phyloP scores from a whole-genome alignment of 2,797 vertebrate genomes.

The Scolopax rusticola region DNA sequence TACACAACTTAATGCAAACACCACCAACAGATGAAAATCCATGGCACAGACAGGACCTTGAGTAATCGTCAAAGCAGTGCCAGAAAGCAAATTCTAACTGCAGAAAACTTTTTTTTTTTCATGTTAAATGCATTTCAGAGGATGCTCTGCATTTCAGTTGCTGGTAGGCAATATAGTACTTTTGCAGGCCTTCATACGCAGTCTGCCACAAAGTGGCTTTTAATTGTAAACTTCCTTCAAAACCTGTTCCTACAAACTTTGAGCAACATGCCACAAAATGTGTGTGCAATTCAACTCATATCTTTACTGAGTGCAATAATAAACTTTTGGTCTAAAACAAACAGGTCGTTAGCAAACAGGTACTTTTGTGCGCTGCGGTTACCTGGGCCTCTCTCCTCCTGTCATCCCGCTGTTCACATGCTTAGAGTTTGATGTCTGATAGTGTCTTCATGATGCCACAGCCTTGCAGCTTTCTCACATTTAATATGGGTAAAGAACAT shows the following conservation, averaged over 20 bases:
- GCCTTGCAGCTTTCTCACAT: background rate
- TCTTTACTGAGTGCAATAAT: constrained; percentile 62
- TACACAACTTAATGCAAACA: constrained; percentile 68
- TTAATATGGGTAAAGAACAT: background rate
- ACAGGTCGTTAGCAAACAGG: constrained; percentile 60
- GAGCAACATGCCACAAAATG: background rate
- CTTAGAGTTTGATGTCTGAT: background rate
- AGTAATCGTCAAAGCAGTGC: constrained; percentile 48
- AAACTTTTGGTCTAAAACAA: constrained; percentile 65
- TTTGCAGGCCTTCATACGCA: background rate
- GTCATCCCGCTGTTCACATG: background rate
- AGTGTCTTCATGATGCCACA: background rate
- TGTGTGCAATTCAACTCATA: constrained; percentile 26
- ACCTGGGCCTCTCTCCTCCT: background rate
- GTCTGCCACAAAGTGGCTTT: background rate
- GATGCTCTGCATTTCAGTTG: background rate
- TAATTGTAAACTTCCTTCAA: background rate
- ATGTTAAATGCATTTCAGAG: background rate
- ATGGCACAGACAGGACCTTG: constrained; percentile 50
- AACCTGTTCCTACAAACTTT: constrained; percentile 1
- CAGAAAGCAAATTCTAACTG: constrained; percentile 52
- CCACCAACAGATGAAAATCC: background rate
- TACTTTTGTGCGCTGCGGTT: background rate
- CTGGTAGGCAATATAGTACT: background rate
- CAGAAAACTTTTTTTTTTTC: background rate